These are phyloP conservation scores for Hyppa rectilinea DNA, from an alignment of 2,888 invertebrate genomes.

Conservation along the genomic window DNA sequence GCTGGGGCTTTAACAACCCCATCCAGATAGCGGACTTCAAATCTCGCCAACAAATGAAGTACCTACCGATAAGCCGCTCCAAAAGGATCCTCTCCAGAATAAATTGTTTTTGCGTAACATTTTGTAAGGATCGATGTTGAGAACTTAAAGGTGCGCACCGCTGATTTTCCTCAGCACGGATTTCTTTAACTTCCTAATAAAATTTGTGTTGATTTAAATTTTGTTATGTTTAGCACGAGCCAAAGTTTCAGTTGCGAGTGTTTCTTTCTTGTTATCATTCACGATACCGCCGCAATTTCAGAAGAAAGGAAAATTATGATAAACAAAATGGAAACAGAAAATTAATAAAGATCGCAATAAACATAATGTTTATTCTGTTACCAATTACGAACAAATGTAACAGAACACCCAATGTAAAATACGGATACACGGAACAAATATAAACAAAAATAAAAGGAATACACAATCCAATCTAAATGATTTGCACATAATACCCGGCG, in stretches of 20 bases:
- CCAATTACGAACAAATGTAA: constrained; percentile 49
- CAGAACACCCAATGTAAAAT: constrained; percentile 14
- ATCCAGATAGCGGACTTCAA: constrained; percentile 69
- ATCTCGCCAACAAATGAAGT: constrained; percentile 70
- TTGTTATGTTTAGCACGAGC: constrained; percentile 56
- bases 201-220: constrained; percentile 62
- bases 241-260: constrained; percentile 27
- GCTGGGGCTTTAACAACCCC: constrained; percentile 50
- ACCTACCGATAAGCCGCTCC: constrained; percentile 69
- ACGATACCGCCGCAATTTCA: constrained; percentile 16
- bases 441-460: constrained; percentile 20
- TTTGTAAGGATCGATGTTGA: constrained; percentile 59
- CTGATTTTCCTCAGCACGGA: constrained; percentile 51
- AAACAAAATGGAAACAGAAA: constrained; percentile 17
- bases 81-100: constrained; percentile 47
- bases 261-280: constrained; percentile 46
- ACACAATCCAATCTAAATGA: constrained; percentile 17
- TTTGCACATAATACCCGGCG: constrained; percentile 27
- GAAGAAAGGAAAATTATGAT: constrained; percentile 26
- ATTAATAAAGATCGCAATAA: constrained; percentile 16
- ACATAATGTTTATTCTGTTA: constrained; percentile 41
- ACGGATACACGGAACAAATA: constrained; percentile 10
- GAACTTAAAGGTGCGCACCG: constrained; percentile 63
- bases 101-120: constrained; percentile 66
- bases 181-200: constrained; percentile 52